phyloP scores from a whole-genome alignment of 2,113 vertebrate species.

The Neofelis nebulosa region DNA sequence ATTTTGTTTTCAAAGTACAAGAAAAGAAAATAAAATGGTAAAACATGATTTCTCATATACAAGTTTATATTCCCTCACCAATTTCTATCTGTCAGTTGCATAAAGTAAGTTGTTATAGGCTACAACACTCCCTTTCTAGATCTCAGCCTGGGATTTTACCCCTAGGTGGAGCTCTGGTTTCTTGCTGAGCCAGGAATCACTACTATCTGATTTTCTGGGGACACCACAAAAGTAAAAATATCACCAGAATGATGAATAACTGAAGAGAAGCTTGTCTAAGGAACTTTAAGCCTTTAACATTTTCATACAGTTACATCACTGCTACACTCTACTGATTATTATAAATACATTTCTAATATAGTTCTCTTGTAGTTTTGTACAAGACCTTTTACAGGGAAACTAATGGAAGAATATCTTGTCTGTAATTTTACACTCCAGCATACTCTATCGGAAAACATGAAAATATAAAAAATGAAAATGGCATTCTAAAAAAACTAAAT shows the following conservation, averaged over 20 bases:
- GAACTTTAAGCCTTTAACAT: neutral
- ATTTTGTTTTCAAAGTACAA: neutral
- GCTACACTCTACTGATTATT: neutral
- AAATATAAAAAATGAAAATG: constrained; percentile 2
- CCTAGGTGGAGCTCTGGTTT: constrained; percentile 66
- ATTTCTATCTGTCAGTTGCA: neutral
- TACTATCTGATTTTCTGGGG: neutral
- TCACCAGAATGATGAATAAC: neutral
- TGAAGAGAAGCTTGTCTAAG: neutral
- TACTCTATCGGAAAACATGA: neutral
- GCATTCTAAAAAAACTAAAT: neutral
- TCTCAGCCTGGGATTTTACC: neutral
- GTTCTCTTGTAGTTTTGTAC: neutral
- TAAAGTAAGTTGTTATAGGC: fast-evolving
- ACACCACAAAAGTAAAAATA: neutral
- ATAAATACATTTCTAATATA: neutral
- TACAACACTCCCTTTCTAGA: neutral
- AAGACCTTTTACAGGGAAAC: neutral
- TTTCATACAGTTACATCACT: neutral
- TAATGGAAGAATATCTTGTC: neutral
- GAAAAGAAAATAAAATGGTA: neutral
- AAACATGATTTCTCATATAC: neutral
- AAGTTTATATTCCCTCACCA: neutral
- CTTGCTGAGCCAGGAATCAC: constrained; percentile 11
- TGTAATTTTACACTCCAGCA: neutral